A percentile compares a stretch with the other conserved stretches of the same genome.
phyloP scores from a whole-genome alignment of 2,113 vertebrate genomes.

The Pseudorectes ferrugineus region DNA sequence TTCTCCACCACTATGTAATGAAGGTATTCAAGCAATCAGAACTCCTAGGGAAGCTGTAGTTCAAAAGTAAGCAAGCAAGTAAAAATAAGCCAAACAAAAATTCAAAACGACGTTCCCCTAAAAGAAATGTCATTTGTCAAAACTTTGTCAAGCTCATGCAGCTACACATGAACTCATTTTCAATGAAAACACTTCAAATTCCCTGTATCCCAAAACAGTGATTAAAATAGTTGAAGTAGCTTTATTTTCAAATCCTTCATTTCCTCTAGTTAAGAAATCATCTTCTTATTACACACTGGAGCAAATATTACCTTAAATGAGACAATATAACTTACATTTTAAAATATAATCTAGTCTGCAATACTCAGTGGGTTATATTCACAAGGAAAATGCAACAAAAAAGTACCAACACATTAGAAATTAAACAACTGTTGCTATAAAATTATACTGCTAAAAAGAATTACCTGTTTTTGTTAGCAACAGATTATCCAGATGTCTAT shows the following conservation, averaged over 20 bases:
- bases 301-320: neutral
- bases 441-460: neutral
- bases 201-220: neutral
- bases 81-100: neutral
- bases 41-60: neutral
- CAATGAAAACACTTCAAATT: neutral
- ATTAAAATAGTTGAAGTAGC: neutral
- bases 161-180: neutral
- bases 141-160: neutral
- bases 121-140: neutral
- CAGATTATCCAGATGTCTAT: constrained; percentile 96
- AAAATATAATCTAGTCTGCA: neutral
- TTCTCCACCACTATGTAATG: neutral
- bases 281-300: neutral
- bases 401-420: neutral
- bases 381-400: neutral
- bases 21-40: neutral
- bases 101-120: neutral
- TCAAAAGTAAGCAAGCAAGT: neutral
- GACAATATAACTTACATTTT: neutral
- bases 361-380: neutral
- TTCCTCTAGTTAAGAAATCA: neutral
- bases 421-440: neutral
- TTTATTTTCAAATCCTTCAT: neutral
- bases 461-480: constrained; percentile 92